Percentiles rank a stretch among this genome's conserved stretches.
Evolutionary conservation across 2,797 vertebrate genomes (phyloP).

Genomic region (Rhinogobio ventralis): DNA sequence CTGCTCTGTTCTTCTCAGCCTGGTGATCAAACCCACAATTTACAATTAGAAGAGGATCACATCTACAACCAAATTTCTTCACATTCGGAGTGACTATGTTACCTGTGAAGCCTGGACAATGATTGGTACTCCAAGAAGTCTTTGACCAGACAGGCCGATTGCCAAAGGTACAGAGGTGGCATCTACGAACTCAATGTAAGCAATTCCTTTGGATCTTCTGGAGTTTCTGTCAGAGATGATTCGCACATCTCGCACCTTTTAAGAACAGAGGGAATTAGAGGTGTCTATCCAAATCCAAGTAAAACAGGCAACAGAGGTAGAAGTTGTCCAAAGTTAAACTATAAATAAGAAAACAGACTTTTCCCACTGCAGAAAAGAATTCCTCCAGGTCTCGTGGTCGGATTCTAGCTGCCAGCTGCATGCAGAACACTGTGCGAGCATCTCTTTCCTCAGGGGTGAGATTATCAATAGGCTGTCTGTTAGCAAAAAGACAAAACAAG

Average conservation of each 20-base stretch:
- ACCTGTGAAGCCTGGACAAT: slow-evolving; percentile 98
- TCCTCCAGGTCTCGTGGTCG: slow-evolving; percentile 94
- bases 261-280: slow-evolving; percentile 20
- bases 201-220: slow-evolving; percentile 96
- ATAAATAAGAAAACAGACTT: slow-evolving; percentile 74
- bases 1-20: slow-evolving; percentile 97
- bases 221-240: slow-evolving; percentile 99
- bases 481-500: slow-evolving; percentile 18
- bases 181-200: slow-evolving; percentile 97
- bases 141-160: slow-evolving; percentile 94
- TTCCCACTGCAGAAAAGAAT: slow-evolving; percentile 97
- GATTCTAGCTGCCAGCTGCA: slow-evolving; percentile 96
- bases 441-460: slow-evolving; percentile 95
- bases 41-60: background rate
- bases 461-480: slow-evolving; percentile 92
- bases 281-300: background rate
- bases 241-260: slow-evolving; percentile 92
- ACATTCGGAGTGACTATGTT: slow-evolving; percentile 19
- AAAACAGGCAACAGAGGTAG: background rate
- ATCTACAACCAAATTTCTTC: background rate
- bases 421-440: slow-evolving; percentile 95
- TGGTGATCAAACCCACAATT: slow-evolving; percentile 57
- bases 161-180: slow-evolving; percentile 94
- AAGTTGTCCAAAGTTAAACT: background rate
- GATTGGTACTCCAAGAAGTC: slow-evolving; percentile 94